Evolutionary conservation across 1,140 invertebrate species (phyloP), one percentile per base, ranked within the genome.

Genomic region (Leptinotarsa defecta): DNA sequence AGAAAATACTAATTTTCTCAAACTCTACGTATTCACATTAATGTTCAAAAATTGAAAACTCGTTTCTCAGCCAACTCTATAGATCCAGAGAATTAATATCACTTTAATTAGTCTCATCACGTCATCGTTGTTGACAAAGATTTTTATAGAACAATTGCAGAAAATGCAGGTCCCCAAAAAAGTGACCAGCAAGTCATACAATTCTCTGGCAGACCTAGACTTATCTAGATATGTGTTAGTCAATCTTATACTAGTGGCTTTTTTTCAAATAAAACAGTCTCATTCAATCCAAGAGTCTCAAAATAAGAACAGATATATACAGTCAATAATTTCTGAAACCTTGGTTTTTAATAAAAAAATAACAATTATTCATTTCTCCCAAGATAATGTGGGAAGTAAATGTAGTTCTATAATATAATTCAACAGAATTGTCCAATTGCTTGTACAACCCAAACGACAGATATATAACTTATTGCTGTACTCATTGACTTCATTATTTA

Each of bases 391-490:
- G 52, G 52, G 52, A 57, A 19, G n/a, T 57, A 57, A 13, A 17
- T 15, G n/a, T 57, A n/a, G 52, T 57, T 57, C 15, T 57, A 17
- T 43, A 43, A 17, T 19, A 57, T 57, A 57, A 57, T 57, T 57
- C 52, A 57, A 15, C 52, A 57, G n/a, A 57, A 57, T 17, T 57
- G 15, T 57, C 52, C 52, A 57, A 57, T 57, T 57, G 52, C 52
- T 57, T 57, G 13, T 57, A 57, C n/a, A 57, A 57, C n/a, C 52
- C 17, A 57, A 57, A 68, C 34, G 43, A 68, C 34, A 43, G 34
- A 67, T 19, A 68, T 34, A 68, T 68, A 68, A 68, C 67, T 68
- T 68, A 68, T 68, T 68, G 67, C 67, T 68, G 67, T 68, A 68
- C 24, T 68, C 67, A 68, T 68, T 68, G 67, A 68, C 67, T 68